Conservation (phyloP, 2,888 invertebrate genomes). For the Notocelia uddmanniana region DNA sequence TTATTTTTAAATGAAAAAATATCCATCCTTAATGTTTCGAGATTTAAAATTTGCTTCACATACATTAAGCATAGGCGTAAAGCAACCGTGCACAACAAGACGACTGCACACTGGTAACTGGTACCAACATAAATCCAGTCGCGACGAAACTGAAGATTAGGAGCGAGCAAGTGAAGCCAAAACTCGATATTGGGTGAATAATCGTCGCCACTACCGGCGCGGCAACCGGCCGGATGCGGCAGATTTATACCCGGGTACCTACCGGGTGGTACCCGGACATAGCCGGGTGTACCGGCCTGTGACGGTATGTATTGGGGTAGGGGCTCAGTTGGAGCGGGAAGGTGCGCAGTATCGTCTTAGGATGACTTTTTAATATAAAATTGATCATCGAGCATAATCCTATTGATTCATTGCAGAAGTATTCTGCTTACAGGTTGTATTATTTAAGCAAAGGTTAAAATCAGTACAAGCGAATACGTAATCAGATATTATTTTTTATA, state of each 20-base stretch:
- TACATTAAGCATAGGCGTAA: slow-evolving; percentile 12
- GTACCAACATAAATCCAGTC: slow-evolving; percentile 69
- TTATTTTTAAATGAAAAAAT: background rate
- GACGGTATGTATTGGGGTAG: slow-evolving; percentile 54
- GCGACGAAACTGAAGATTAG: slow-evolving; percentile 82
- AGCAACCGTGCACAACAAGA: slow-evolving; percentile 29
- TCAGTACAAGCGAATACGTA: too few species aligned
- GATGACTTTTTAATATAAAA: too few species aligned
- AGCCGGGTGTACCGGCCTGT: slow-evolving; percentile 61
- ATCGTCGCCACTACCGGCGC: slow-evolving; percentile 85
- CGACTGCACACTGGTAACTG: slow-evolving; percentile 41
- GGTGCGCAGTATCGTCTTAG: background rate
- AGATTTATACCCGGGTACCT: slow-evolving; percentile 80
- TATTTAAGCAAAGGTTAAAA: too few species aligned
- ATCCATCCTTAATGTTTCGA: background rate
- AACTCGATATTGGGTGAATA: slow-evolving; percentile 86
- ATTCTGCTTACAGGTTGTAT: too few species aligned
- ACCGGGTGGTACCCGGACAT: slow-evolving; percentile 48
- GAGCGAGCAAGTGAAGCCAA: slow-evolving; percentile 82
- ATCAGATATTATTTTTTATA: too few species aligned
- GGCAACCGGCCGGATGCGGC: slow-evolving; percentile 81
- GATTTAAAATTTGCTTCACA: background rate
- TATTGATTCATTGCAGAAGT: too few species aligned
- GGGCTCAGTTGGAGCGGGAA: slow-evolving; percentile 24
- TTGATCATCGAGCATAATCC: too few species aligned